phyloP scores from a whole-genome alignment of 2,888 invertebrate species.

The Drosophila histrio region DNA sequence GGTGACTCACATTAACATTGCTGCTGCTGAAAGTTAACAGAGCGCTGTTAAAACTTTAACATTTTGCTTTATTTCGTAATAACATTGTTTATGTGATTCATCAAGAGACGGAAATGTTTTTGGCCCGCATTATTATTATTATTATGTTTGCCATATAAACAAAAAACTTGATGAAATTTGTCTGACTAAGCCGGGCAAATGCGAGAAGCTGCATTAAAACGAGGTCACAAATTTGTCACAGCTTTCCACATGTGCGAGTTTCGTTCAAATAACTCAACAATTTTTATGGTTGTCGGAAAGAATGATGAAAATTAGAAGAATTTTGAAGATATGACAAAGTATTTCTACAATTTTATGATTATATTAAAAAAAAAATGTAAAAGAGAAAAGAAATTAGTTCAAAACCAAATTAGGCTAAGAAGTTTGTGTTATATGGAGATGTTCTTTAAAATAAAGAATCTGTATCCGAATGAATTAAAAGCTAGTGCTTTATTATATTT shows the following conservation, averaged over 20 bases:
- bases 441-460: too few species aligned
- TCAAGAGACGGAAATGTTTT: slow-evolving; percentile 29
- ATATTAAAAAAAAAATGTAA: neutral
- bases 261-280: neutral
- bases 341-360: neutral
- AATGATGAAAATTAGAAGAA: neutral
- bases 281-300: neutral
- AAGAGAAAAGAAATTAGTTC: too few species aligned
- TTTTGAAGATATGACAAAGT: neutral
- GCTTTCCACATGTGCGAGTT: slow-evolving; percentile 19
- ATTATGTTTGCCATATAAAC: slow-evolving; percentile 1
- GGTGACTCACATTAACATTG: slow-evolving; percentile 39
- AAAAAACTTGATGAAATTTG: slow-evolving; percentile 27
- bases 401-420: too few species aligned
- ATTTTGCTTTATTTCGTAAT: slow-evolving; percentile 13
- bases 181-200: slow-evolving; percentile 37
- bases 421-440: too few species aligned
- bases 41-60: slow-evolving; percentile 35
- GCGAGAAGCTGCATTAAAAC: slow-evolving; percentile 19
- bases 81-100: slow-evolving; percentile 39
- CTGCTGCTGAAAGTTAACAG: slow-evolving; percentile 25
- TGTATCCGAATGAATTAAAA: too few species aligned
- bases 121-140: slow-evolving; percentile 25
- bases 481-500: too few species aligned
- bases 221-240: slow-evolving; percentile 22